phyloP scores from a whole-genome alignment of 2,797 vertebrate genomes.

The Brachyrhaphis roseni region DNA sequence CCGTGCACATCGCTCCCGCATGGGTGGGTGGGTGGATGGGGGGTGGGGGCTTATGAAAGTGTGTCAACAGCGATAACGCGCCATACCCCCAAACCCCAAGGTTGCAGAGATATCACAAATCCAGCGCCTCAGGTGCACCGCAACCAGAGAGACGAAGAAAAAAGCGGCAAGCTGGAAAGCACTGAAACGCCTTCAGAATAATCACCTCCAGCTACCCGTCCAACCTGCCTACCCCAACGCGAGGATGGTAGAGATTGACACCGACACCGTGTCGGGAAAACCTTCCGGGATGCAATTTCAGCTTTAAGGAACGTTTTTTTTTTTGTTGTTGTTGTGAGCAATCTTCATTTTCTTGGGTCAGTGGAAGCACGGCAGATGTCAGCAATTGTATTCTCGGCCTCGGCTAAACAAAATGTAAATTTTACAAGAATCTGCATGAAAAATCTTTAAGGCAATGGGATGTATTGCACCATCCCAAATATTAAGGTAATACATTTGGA shows the following conservation, averaged over 20 bases:
- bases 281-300: conserved; percentile 46
- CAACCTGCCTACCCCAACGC: conserved; percentile 19
- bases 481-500: conserved; percentile 34
- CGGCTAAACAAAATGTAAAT: conserved; percentile 34
- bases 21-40: accelerated
- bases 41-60: conserved; percentile 51
- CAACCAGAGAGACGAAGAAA: conserved; percentile 27
- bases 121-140: conserved; percentile 49
- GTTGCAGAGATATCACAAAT: conserved; percentile 63
- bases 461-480: conserved; percentile 10
- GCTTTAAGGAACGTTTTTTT: conserved; percentile 36
- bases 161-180: conserved; percentile 9
- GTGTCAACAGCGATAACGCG: conserved; percentile 65
- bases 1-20: conserved; percentile 41
- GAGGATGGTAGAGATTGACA: conserved; percentile 43
- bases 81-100: conserved; percentile 46
- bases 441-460: conserved; percentile 1
- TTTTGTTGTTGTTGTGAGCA: conserved; percentile 7
- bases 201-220: neutral
- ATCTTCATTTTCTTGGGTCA: conserved; percentile 27
- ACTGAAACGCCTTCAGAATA: conserved; percentile 39
- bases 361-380: conserved; percentile 26
- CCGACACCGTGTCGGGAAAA: conserved; percentile 17
- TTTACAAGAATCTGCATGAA: conserved; percentile 7
- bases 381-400: conserved; percentile 4